A percentile compares a stretch with the other conserved stretches of the same genome.
Evolutionary conservation across 2,797 vertebrate species (phyloP).

Genomic region (Etheostoma perlongum): DNA sequence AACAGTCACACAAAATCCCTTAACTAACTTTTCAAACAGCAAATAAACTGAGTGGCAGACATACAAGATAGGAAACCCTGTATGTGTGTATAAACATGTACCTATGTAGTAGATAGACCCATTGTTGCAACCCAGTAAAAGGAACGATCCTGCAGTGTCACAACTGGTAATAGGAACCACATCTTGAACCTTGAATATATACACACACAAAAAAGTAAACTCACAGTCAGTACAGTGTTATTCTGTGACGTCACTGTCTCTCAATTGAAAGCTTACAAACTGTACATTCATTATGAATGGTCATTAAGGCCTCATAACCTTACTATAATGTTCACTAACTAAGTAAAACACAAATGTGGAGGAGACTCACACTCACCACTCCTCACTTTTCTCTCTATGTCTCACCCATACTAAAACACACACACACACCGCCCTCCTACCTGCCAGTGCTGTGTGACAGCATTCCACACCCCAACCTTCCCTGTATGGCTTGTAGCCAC

Average conservation of each 20-base stretch:
- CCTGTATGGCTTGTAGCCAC: conserved; percentile 98
- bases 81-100: conserved; percentile 61
- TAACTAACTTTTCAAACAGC: conserved; percentile 5
- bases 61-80: neutral
- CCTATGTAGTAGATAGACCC: conserved; percentile 99
- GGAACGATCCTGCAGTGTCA: conserved; percentile 96
- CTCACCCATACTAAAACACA: neutral
- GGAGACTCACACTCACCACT: neutral
- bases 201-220: conserved; percentile 21
- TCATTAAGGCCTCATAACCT: neutral
- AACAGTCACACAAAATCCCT: neutral
- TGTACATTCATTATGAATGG: neutral
- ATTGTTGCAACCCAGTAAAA: conserved; percentile 96
- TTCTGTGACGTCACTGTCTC: neutral
- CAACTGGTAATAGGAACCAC: conserved; percentile 98
- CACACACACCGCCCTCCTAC: conserved; percentile 65
- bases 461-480: conserved; percentile 99
- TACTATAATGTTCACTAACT: neutral
- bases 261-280: neutral
- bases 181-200: conserved; percentile 91
- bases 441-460: conserved; percentile 99
- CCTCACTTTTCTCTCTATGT: neutral
- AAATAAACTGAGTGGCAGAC: neutral
- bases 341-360: neutral
- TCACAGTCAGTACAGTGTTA: neutral